These are phyloP conservation scores for Dicaeum eximium DNA, from an alignment of 2,113 vertebrate genomes.

Conservation along the genomic window DNA sequence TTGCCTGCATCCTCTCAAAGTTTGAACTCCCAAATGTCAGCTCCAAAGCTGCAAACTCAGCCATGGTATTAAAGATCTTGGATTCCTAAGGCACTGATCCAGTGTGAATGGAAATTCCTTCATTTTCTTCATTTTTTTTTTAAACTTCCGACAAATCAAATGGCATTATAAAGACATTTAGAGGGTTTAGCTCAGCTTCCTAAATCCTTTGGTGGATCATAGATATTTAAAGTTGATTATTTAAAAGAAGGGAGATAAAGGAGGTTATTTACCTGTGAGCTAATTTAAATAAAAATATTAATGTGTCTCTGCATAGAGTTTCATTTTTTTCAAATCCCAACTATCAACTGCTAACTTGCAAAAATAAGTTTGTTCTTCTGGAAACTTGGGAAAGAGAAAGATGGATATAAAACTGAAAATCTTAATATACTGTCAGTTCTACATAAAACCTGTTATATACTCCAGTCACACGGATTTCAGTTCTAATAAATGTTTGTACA, in stretches of 20 bases:
- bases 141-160: background rate
- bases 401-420: background rate
- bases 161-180: background rate
- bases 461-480: background rate
- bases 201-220: background rate
- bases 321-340: background rate
- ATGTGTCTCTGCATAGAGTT: background rate
- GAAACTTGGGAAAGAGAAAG: background rate
- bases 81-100: background rate
- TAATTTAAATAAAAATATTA: background rate
- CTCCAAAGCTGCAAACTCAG: background rate
- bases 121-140: background rate
- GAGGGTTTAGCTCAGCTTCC: background rate
- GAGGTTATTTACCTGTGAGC: background rate
- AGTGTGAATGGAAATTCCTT: background rate
- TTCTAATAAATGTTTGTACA: background rate
- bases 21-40: background rate
- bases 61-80: background rate
- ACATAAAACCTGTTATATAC: background rate
- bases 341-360: background rate
- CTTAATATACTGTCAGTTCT: background rate
- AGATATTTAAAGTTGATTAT: constrained; percentile 20
- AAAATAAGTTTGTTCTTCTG: background rate
- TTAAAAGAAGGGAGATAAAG: background rate
- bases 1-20: background rate